Evolutionary conservation across 2,888 invertebrate genomes (phyloP).

Genomic region (Serrognathus titanus): DNA sequence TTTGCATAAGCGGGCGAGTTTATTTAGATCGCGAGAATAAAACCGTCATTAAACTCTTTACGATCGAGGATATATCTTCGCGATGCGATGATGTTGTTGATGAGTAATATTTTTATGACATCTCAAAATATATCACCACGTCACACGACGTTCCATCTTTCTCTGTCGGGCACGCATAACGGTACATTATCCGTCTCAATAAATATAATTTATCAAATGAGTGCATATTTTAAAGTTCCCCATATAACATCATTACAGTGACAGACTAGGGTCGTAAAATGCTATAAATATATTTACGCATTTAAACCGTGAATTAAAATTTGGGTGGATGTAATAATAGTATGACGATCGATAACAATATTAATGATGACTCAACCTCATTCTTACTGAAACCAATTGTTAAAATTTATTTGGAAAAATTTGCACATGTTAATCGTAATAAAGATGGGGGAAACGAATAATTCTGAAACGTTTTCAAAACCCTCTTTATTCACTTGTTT

Average conservation of each 20-base stretch:
- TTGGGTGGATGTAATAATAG: constrained; percentile 14
- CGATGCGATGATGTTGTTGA: constrained; percentile 6
- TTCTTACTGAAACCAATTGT: too few relatives aligned
- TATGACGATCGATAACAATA: not conserved
- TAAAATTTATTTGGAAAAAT: too few relatives aligned
- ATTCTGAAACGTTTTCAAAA: too few relatives aligned
- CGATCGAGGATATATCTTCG: constrained; percentile 10
- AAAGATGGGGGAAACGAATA: too few relatives aligned
- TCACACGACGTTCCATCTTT: not conserved
- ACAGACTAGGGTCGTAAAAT: constrained; percentile 18
- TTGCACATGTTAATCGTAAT: too few relatives aligned
- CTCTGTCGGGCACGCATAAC: not conserved
- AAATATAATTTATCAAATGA: constrained; percentile 16
- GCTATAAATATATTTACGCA: constrained; percentile 24
- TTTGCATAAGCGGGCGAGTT: too few relatives aligned
- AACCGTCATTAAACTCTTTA: constrained; percentile 9
- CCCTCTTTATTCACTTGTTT: too few relatives aligned
- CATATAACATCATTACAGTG: constrained; percentile 17
- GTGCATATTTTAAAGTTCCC: constrained; percentile 13
- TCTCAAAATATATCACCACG: not conserved
- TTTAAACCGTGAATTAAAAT: constrained; percentile 14
- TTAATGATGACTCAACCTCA: not conserved
- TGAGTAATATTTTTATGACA: constrained; percentile 12
- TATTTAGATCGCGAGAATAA: too few relatives aligned
- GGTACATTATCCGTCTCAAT: constrained; percentile 10